Percentiles rank a stretch among this genome's conserved stretches.
phyloP scores from a whole-genome alignment of 2,888 invertebrate genomes.

The Drosophila bunnanda region DNA sequence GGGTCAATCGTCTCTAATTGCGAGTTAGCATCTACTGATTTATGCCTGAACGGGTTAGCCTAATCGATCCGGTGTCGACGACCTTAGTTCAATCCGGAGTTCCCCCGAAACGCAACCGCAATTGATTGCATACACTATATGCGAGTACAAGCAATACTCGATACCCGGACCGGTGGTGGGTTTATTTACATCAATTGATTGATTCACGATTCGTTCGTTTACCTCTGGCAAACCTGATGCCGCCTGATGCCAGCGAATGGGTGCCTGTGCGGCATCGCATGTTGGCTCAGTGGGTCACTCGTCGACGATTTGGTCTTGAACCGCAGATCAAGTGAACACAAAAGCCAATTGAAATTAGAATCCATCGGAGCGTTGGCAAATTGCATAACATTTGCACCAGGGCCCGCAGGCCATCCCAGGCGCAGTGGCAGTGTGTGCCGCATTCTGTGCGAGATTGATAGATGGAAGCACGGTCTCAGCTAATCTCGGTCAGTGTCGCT shows the following conservation, averaged over 20 bases:
- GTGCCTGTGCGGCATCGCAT: conserved; percentile 12
- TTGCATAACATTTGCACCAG: conserved; percentile 53
- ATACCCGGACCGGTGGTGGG: conserved; percentile 1
- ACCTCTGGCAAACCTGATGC: conserved; percentile 56
- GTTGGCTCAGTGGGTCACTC: conserved; percentile 41
- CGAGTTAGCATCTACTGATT: conserved; percentile 1
- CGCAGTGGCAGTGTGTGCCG: conserved; percentile 14
- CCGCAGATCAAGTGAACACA: conserved; percentile 65
- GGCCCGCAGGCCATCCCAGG: conserved; percentile 18
- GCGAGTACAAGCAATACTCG: conserved; percentile 3
- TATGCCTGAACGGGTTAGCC: neutral
- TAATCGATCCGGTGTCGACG: conserved; percentile 39
- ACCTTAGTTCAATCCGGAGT: conserved; percentile 21
- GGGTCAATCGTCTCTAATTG: neutral
- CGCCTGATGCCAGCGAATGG: conserved; percentile 24
- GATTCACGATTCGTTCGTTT: conserved; percentile 60
- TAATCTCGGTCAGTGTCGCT: conserved; percentile 78
- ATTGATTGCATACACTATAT: conserved; percentile 7
- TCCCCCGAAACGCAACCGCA: conserved; percentile 10
- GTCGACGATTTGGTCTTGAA: conserved; percentile 59
- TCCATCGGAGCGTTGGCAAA: conserved; percentile 45
- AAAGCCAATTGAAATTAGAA: conserved; percentile 48
- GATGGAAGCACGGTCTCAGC: conserved; percentile 58
- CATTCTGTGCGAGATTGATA: conserved; percentile 36
- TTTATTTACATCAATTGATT: conserved; percentile 42